Percentiles rank a stretch among this genome's conserved stretches.
Conservation (phyloP, 2,797 vertebrate genomes). For the Sebastes hubbsi region DNA sequence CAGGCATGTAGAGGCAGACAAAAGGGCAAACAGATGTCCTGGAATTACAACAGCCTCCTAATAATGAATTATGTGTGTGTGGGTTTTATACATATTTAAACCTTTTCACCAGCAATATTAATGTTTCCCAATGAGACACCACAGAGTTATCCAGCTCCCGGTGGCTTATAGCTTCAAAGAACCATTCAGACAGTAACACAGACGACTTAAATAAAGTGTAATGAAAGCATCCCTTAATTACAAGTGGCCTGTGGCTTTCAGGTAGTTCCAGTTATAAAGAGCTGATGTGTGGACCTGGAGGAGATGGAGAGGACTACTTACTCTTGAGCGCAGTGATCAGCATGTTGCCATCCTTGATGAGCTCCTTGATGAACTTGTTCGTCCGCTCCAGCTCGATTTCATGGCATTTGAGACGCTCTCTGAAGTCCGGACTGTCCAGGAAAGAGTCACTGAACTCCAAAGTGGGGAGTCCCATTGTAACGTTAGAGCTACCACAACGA, state of each 20-base stretch:
- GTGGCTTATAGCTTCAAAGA: slow-evolving; percentile 1
- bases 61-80: slow-evolving; percentile 2
- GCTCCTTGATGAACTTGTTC: slow-evolving; percentile 98
- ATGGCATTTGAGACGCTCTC: slow-evolving; percentile 94
- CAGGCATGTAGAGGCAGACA: slow-evolving; percentile 7
- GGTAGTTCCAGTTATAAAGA: not conserved
- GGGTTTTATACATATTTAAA: not conserved
- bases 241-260: slow-evolving; percentile 24
- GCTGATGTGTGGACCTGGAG: not conserved
- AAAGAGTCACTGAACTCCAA: slow-evolving; percentile 98
- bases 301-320: slow-evolving; percentile 76
- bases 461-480: slow-evolving; percentile 93
- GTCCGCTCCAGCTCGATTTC: slow-evolving; percentile 95
- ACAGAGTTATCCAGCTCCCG: not conserved
- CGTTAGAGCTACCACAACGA: not conserved
- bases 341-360: slow-evolving; percentile 97
- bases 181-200: not conserved
- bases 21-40: not conserved
- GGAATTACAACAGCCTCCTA: not conserved
- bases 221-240: slow-evolving; percentile 39
- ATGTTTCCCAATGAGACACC: not conserved
- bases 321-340: slow-evolving; percentile 93
- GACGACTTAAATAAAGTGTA: not conserved
- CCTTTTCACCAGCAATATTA: not conserved
- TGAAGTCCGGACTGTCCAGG: slow-evolving; percentile 95